phyloP scores from a whole-genome alignment of 1,140 invertebrate species.

The Berghia stephanieae region DNA sequence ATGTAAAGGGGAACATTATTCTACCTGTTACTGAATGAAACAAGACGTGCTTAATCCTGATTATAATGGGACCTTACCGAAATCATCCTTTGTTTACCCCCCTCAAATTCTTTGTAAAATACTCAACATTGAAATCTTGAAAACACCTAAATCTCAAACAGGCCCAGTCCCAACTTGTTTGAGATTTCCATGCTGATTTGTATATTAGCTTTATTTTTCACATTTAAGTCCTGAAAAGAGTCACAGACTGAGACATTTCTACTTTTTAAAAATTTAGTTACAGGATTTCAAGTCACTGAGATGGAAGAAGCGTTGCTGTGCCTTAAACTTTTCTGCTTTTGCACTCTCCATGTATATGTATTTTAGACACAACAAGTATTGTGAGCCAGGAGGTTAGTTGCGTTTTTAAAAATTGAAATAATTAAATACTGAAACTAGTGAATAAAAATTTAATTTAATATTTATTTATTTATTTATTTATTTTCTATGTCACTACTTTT shows the following conservation, averaged over 20 bases:
- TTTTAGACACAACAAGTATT: conserved; percentile 88
- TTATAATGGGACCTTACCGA: not conserved
- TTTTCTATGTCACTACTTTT: no score
- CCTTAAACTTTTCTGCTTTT: conserved; percentile 82
- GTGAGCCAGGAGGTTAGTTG: conserved; percentile 91
- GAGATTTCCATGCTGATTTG: not conserved
- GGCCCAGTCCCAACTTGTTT: no score
- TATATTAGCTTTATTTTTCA: conserved; percentile 24
- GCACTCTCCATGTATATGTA: conserved; percentile 87
- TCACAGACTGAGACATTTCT: no score
- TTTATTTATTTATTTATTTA: no score
- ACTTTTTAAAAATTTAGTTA: conserved; percentile 23
- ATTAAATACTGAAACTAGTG: no score
- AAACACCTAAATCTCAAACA: no score
- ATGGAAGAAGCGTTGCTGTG: conserved; percentile 79
- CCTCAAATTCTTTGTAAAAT: no score
- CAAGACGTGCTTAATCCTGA: not conserved
- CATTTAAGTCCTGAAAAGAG: conserved; percentile 33
- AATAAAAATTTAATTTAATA: no score
- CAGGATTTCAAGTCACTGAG: conserved; percentile 76
- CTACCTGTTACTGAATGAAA: no score
- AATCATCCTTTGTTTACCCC: not conserved
- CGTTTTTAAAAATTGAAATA: no score
- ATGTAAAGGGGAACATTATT: not conserved
- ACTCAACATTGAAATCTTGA: no score